Base-by-base conservation (phyloP, 2,113 vertebrate species). In the Dromiciops gliroides region DNA sequence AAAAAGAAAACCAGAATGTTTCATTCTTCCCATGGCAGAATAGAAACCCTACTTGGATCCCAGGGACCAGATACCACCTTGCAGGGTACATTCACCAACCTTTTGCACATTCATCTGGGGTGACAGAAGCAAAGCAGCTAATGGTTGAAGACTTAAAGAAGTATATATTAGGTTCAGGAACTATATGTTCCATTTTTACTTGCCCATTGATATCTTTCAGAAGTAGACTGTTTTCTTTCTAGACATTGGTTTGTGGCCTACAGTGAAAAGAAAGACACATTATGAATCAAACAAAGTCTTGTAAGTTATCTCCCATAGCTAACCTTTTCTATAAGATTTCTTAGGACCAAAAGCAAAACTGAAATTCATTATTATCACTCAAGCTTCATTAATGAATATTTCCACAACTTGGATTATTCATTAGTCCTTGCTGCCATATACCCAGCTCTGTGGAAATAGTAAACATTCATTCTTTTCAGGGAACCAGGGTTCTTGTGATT, bases 351-450 rank as follows among this genome's bases (percentile, higher is more conserved):
- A 52, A 48, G 2, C 50, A 89, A 75, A 94, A 90, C 52, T 26
- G 19, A 49, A 8, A 53, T 16, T 56, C 28, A 49, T 92, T 48
- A 3, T 44, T 47, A 89, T 48, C 44, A n/a, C 47, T 31, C 93
- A 47, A 26, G 10, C 60, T 95, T 91, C 19, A 93, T 93, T 90
- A 10, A 3, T 88, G 67, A 53, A 19, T 51, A 90, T 94, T n/a
- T 91, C 92, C 31, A 56, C 49, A 48, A 48, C 92, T 93, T 60
- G 48, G 75, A 91, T 92, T 52, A 90, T 90, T 91, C 60, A 90
- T 90, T 91, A 37, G 37, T 50, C 75, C 14, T 12, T 75, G 26
- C 25, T 19, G 0, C 25, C 16, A 75, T 2, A 5, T 12, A 4
- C 1, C 7, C 51, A 50, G 26, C 50, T 53, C 7, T 93, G 92